Evolutionary conservation across 2,113 vertebrate species (phyloP).

Genomic region (Hippocampus zosterae): DNA sequence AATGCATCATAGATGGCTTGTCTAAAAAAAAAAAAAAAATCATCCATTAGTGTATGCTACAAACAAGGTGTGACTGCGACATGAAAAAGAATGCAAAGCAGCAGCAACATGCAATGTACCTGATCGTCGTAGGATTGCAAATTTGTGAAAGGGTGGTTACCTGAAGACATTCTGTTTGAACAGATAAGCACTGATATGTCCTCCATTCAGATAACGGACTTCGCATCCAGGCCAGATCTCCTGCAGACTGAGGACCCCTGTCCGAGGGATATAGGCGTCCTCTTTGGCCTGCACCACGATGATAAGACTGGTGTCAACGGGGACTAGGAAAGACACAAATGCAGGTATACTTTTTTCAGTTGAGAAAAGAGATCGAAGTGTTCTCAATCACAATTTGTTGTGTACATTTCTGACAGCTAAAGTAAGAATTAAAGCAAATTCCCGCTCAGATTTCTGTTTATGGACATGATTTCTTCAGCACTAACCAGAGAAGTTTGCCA

Average conservation of each 20-base stretch:
- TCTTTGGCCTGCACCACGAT: constrained; percentile 94
- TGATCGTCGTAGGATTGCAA: neutral
- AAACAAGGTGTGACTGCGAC: neutral
- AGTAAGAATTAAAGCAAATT: neutral
- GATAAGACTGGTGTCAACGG: constrained; percentile 92
- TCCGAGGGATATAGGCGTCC: constrained; percentile 93
- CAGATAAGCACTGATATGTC: constrained; percentile 94
- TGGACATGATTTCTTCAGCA: neutral
- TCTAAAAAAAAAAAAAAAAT: constrained; percentile 58
- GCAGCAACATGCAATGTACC: neutral
- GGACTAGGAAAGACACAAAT: constrained; percentile 70
- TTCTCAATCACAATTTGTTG: no score
- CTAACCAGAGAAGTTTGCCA: constrained; percentile 95
- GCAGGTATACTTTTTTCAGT: neutral
- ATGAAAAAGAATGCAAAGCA: no score
- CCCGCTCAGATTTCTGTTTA: neutral
- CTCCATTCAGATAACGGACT: constrained; percentile 88
- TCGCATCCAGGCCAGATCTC: constrained; percentile 98
- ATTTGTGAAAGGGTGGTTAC: constrained; percentile 56
- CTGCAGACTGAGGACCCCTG: constrained; percentile 88
- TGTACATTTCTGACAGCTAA: neutral
- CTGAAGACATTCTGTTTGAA: constrained; percentile 97
- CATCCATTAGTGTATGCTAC: neutral
- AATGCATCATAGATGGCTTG: constrained; percentile 94
- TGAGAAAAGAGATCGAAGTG: neutral